Evolutionary conservation across 2,888 invertebrate species (phyloP).

Genomic region (Erebia epiphron): DNA sequence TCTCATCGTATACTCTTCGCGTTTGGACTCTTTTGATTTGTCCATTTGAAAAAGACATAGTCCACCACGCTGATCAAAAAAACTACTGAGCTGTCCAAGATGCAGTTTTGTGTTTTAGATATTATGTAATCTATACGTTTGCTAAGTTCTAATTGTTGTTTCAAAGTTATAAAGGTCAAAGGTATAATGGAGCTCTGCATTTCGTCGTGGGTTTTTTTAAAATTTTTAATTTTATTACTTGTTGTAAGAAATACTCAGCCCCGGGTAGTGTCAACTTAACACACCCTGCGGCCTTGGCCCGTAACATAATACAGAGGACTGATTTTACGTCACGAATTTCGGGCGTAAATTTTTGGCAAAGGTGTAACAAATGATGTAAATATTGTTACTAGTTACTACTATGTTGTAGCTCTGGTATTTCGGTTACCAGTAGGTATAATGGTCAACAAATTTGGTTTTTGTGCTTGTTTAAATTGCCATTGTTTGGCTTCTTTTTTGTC

Average conservation of each 20-base stretch:
- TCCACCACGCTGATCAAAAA: no score
- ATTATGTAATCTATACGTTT: no score
- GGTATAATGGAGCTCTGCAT: no score
- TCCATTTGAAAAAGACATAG: no score
- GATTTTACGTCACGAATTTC: slow-evolving; percentile 14
- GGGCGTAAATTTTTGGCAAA: not conserved
- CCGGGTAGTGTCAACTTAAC: not conserved
- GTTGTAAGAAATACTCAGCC: not conserved
- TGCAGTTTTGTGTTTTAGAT: no score
- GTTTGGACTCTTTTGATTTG: no score
- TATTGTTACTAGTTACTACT: not conserved
- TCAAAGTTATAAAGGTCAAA: no score
- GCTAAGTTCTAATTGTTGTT: no score
- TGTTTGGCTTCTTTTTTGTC: slow-evolving; percentile 2
- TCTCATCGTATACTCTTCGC: no score
- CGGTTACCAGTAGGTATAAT: not conserved
- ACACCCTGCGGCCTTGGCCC: not conserved
- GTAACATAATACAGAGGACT: not conserved
- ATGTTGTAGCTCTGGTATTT: not conserved
- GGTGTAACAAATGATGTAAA: not conserved
- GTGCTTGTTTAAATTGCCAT: not conserved
- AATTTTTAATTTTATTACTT: no score
- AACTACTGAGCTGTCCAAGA: no score
- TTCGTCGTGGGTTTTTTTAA: no score
- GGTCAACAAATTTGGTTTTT: slow-evolving; percentile 4